These are phyloP conservation scores for Himalopsyche japonica DNA, from an alignment of 2,888 invertebrate species.

Conservation along the genomic window DNA sequence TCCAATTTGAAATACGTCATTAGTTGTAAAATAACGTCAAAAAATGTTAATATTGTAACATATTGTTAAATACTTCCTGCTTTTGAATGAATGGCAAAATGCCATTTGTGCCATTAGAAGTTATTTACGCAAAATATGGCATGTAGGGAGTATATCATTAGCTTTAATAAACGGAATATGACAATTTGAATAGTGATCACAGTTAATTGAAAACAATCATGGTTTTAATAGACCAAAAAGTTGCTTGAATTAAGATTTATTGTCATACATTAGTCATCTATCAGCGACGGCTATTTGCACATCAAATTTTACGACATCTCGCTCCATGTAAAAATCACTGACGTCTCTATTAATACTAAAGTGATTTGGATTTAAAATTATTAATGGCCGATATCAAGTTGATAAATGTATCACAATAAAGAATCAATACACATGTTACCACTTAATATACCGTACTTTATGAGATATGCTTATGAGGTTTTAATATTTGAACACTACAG, in stretches of 20 bases:
- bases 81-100: background rate
- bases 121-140: background rate
- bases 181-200: slow-evolving; percentile 35
- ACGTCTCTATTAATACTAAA: background rate
- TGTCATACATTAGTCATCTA: slow-evolving; percentile 37
- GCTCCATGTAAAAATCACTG: background rate
- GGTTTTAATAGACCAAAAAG: slow-evolving; percentile 40
- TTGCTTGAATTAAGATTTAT: slow-evolving; percentile 41
- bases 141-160: slow-evolving; percentile 23
- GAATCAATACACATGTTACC: background rate
- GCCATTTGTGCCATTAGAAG: background rate
- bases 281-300: slow-evolving; percentile 17
- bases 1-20: no score
- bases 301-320: background rate
- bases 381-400: background rate
- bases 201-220: slow-evolving; percentile 41
- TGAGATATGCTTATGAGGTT: no score
- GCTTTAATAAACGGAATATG: slow-evolving; percentile 35
- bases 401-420: background rate
- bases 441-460: no score
- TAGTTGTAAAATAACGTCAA: no score
- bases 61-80: no score
- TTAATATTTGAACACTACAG: no score
- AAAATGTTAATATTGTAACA: no score
- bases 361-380: background rate